phyloP scores from a whole-genome alignment of 2,888 invertebrate genomes.

The Ceraclea dissimilis region DNA sequence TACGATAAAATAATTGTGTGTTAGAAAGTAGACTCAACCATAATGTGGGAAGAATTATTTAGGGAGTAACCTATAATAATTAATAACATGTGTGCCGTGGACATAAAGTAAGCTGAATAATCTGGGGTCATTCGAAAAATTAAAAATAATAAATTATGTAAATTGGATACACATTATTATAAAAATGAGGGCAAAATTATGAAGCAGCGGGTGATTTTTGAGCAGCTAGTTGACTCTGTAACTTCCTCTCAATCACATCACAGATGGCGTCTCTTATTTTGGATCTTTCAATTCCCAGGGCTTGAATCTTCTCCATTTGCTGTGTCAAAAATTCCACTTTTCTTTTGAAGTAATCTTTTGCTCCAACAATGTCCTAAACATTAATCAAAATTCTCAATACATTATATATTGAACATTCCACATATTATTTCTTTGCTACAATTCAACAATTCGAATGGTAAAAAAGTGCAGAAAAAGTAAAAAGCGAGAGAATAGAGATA shows the following conservation, averaged over 20 bases:
- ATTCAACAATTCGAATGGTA: neutral
- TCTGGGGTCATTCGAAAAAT: too few species aligned
- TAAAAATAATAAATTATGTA: too few species aligned
- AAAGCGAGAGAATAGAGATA: too few species aligned
- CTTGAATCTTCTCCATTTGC: slow-evolving; percentile 91
- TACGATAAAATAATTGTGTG: too few species aligned
- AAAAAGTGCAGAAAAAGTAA: neutral
- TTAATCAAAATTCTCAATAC: neutral
- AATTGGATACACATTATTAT: too few species aligned
- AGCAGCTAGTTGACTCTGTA: slow-evolving; percentile 48
- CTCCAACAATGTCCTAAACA: slow-evolving; percentile 63
- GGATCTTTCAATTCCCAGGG: slow-evolving; percentile 73
- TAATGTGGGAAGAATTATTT: too few species aligned
- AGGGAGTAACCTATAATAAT: too few species aligned
- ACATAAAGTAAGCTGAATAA: too few species aligned
- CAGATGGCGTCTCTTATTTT: slow-evolving; percentile 71
- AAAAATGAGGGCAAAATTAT: slow-evolving; percentile 31
- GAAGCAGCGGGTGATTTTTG: slow-evolving; percentile 36
- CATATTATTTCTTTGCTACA: neutral
- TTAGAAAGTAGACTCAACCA: too few species aligned
- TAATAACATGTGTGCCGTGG: too few species aligned
- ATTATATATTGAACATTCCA: too few species aligned
- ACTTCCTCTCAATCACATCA: slow-evolving; percentile 69
- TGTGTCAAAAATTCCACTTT: slow-evolving; percentile 86
- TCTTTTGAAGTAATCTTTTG: slow-evolving; percentile 87